Conservation (phyloP, 1,140 invertebrate species). For the Agraylea sexmaculata region DNA sequence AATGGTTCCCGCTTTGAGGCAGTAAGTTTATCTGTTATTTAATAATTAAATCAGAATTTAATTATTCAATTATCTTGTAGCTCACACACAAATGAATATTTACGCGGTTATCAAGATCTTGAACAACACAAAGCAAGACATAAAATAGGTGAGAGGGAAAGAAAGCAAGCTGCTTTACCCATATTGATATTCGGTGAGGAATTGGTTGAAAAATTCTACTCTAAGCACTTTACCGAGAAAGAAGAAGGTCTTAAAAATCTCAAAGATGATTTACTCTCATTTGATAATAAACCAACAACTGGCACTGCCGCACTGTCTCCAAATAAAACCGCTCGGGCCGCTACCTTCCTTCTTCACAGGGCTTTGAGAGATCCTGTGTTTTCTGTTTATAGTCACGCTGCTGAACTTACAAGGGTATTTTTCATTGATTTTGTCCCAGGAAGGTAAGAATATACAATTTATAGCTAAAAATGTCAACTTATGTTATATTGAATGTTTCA, state of each 20-base stretch:
- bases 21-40: slow-evolving; percentile 44
- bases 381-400: slow-evolving; percentile 68
- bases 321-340: slow-evolving; percentile 68
- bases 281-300: slow-evolving; percentile 34
- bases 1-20: slow-evolving; percentile 66
- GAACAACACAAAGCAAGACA: slow-evolving; percentile 43
- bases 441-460: slow-evolving; percentile 40
- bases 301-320: slow-evolving; percentile 28
- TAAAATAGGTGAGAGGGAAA: slow-evolving; percentile 73
- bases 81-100: slow-evolving; percentile 67
- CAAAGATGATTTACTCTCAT: slow-evolving; percentile 40
- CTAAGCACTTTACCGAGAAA: slow-evolving; percentile 84
- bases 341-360: slow-evolving; percentile 62
- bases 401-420: slow-evolving; percentile 64
- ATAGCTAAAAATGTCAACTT: slow-evolving; percentile 3
- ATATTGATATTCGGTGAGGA: slow-evolving; percentile 84
- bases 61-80: slow-evolving; percentile 38
- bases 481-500: slow-evolving; percentile 26
- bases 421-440: slow-evolving; percentile 68
- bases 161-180: slow-evolving; percentile 78
- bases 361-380: slow-evolving; percentile 74
- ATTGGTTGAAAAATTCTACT: slow-evolving; percentile 86
- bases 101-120: slow-evolving; percentile 54
- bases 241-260: slow-evolving; percentile 66
- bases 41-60: no score